phyloP scores from a whole-genome alignment of 1,140 invertebrate genomes.

The Leptinotarsa undecemlineata region DNA sequence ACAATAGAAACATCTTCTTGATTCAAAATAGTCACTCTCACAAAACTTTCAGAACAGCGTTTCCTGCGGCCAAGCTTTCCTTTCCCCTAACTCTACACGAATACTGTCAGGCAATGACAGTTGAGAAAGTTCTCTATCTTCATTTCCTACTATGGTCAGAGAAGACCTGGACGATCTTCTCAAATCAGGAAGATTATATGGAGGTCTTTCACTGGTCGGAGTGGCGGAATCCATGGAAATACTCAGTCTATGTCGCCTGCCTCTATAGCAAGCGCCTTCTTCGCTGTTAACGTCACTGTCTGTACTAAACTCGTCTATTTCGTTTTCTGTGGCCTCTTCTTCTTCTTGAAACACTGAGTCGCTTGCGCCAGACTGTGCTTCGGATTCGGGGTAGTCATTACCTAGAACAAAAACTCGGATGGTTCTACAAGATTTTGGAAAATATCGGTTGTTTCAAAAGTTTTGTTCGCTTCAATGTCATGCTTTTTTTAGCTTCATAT shows the following conservation, averaged over 20 bases:
- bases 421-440: background rate
- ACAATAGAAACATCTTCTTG: background rate
- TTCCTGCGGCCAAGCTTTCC: slow-evolving; percentile 46
- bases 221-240: slow-evolving; percentile 5
- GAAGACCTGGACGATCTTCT: slow-evolving; percentile 39
- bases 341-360: slow-evolving; percentile 76
- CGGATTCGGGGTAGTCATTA: slow-evolving; percentile 68
- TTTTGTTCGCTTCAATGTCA: background rate
- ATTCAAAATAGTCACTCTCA: background rate
- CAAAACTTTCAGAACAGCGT: slow-evolving; percentile 56
- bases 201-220: slow-evolving; percentile 30
- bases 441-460: background rate
- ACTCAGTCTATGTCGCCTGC: slow-evolving; percentile 31
- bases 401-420: slow-evolving; percentile 49
- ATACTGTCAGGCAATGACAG: slow-evolving; percentile 39
- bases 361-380: slow-evolving; percentile 67
- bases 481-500: too few species aligned
- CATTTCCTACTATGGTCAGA: slow-evolving; percentile 35
- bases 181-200: slow-evolving; percentile 19
- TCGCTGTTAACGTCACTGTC: slow-evolving; percentile 67
- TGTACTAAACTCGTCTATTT: slow-evolving; percentile 78
- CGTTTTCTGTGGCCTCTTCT: slow-evolving; percentile 72
- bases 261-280: slow-evolving; percentile 42
- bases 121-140: slow-evolving; percentile 35
- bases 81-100: slow-evolving; percentile 35